Evolutionary conservation across 2,888 invertebrate genomes (phyloP).

Genomic region (Ochropacha duplaris): DNA sequence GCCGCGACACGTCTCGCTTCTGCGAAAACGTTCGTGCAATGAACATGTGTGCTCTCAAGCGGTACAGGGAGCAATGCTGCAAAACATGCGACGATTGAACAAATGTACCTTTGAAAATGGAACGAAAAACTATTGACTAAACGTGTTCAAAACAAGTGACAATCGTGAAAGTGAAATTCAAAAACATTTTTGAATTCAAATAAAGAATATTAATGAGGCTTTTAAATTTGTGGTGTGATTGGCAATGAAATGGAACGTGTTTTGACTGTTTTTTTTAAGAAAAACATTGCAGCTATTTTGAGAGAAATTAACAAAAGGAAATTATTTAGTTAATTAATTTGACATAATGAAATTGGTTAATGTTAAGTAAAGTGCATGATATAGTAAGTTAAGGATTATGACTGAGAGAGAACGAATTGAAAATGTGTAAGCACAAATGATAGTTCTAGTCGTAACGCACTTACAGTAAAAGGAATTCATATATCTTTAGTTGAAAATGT

Average conservation of each 20-base stretch:
- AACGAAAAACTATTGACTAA: slow-evolving; percentile 11
- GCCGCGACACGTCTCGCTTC: slow-evolving; percentile 91
- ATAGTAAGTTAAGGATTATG: slow-evolving; percentile 17
- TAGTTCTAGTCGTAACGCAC: slow-evolving; percentile 50
- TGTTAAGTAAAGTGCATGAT: neutral
- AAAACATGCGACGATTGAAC: slow-evolving; percentile 85
- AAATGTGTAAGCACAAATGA: slow-evolving; percentile 39
- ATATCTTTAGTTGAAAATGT: slow-evolving; percentile 17
- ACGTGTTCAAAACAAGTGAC: neutral
- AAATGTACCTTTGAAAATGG: slow-evolving; percentile 4
- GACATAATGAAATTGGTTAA: neutral
- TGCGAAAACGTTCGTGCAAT: slow-evolving; percentile 94
- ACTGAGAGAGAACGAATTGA: slow-evolving; percentile 28
- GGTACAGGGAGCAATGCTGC: slow-evolving; percentile 94
- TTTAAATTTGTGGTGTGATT: neutral
- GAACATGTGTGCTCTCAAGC: slow-evolving; percentile 93
- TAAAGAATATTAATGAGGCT: neutral
- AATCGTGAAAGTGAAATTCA: neutral
- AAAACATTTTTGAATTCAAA: neutral
- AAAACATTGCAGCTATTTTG: neutral
- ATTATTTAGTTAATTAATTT: neutral
- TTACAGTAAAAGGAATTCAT: slow-evolving; percentile 36
- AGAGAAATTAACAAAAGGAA: neutral
- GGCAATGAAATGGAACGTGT: neutral
- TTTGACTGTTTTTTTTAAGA: neutral